phyloP scores from a whole-genome alignment of 1,140 invertebrate genomes.

The Panagrolaimus sp. region DNA sequence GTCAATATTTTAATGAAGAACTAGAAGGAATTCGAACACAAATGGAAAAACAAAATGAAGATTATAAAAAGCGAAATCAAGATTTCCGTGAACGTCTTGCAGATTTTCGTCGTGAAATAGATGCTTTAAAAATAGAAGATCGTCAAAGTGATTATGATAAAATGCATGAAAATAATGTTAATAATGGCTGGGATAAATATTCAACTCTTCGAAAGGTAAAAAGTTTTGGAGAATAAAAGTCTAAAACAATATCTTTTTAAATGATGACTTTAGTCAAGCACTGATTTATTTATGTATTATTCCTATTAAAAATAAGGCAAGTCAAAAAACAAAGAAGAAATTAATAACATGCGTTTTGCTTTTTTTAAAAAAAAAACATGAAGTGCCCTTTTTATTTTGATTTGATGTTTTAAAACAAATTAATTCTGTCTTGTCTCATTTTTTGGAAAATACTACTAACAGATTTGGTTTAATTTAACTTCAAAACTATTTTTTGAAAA shows the following conservation, averaged over 20 bases:
- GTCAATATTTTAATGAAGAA: constrained; percentile 19
- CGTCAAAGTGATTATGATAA: constrained; percentile 74
- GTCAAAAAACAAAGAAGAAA: not conserved
- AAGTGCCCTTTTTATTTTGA: not conserved
- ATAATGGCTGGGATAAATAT: constrained; percentile 89
- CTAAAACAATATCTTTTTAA: not conserved
- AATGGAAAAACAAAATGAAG: constrained; percentile 81
- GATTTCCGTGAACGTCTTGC: constrained; percentile 83
- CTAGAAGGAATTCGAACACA: constrained; percentile 72
- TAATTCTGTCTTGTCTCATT: not conserved
- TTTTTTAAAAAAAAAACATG: not conserved
- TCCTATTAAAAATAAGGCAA: not conserved
- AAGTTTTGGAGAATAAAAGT: not conserved
- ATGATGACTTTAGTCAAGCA: not conserved
- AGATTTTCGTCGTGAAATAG: constrained; percentile 84
- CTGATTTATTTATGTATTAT: not conserved
- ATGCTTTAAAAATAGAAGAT: constrained; percentile 86
- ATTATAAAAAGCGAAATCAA: constrained; percentile 74
- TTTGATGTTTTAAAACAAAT: not conserved
- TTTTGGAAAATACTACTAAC: not conserved
- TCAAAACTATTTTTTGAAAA: no score
- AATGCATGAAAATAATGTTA: constrained; percentile 83
- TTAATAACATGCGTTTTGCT: not conserved
- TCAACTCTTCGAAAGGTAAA: constrained; percentile 71
- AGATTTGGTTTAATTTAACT: no score